These are phyloP conservation scores for Piscicola geometra DNA, from an alignment of 2,888 invertebrate species.

Conservation along the genomic window DNA sequence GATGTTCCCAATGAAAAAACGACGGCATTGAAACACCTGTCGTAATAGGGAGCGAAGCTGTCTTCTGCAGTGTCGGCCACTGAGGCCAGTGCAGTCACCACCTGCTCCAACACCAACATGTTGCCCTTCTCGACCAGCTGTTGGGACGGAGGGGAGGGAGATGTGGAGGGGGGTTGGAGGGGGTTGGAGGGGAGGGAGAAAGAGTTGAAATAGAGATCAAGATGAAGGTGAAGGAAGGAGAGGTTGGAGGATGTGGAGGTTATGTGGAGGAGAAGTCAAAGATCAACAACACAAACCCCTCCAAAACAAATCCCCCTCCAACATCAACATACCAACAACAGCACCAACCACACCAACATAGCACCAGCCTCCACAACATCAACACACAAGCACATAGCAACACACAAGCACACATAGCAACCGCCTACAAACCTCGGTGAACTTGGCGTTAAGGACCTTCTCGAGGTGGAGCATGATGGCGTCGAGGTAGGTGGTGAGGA, in stretches of 20 bases:
- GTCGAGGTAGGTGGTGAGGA: conserved; percentile 80
- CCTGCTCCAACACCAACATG: conserved; percentile 92
- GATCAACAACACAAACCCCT: too few species aligned
- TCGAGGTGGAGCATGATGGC: conserved; percentile 79
- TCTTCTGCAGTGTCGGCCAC: conserved; percentile 97
- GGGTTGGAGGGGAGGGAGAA: not conserved
- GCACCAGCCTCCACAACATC: not conserved
- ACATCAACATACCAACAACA: not conserved
- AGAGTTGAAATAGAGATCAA: not conserved
- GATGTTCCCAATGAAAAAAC: too few species aligned
- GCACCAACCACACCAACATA: not conserved
- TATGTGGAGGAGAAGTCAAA: not conserved
- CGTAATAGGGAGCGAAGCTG: conserved; percentile 89
- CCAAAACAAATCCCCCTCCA: not conserved
- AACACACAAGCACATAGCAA: not conserved
- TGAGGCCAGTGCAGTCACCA: conserved; percentile 96
- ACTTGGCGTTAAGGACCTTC: conserved; percentile 75
- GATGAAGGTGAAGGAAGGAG: not conserved
- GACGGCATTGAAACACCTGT: conserved; percentile 59
- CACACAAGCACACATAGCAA: not conserved
- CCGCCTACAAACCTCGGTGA: conserved; percentile 71
- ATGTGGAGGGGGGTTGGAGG: not conserved
- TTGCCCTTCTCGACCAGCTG: conserved; percentile 81
- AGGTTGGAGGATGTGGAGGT: not conserved
- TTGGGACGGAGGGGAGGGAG: conserved; percentile 14